Evolutionary conservation across 1,140 invertebrate genomes (phyloP).

Genomic region (Camponotus vicinus): DNA sequence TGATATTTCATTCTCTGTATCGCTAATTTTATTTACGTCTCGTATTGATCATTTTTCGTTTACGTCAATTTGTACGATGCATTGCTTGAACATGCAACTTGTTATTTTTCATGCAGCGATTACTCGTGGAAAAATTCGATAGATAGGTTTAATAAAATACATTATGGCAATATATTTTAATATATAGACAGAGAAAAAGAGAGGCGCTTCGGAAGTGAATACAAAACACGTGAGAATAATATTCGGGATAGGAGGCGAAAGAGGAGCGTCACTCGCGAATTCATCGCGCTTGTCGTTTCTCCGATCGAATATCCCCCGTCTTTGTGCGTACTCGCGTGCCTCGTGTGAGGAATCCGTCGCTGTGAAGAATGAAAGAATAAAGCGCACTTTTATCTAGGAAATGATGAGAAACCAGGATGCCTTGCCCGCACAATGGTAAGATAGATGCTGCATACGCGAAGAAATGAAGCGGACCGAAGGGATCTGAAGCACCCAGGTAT

Average conservation of each 20-base stretch:
- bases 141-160: constrained; percentile 45
- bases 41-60: constrained; percentile 18
- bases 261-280: constrained; percentile 3
- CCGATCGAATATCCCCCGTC: constrained; percentile 31
- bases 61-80: background rate
- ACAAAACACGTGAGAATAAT: constrained; percentile 39
- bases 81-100: background rate
- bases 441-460: constrained; percentile 40
- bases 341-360: constrained; percentile 47
- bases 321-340: constrained; percentile 52
- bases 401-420: constrained; percentile 57
- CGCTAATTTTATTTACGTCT: constrained; percentile 7
- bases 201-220: background rate
- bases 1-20: background rate
- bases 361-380: constrained; percentile 55
- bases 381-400: constrained; percentile 56
- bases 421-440: constrained; percentile 43
- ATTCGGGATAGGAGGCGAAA: constrained; percentile 24
- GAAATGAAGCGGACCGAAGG: constrained; percentile 38
- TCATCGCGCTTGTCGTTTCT: constrained; percentile 43
- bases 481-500: constrained; percentile 22
- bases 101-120: constrained; percentile 34
- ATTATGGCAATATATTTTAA: constrained; percentile 4
- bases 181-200: background rate
- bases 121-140: constrained; percentile 27